Conservation (phyloP, 2,888 invertebrate species). For the Cheilosia vernalis region DNA sequence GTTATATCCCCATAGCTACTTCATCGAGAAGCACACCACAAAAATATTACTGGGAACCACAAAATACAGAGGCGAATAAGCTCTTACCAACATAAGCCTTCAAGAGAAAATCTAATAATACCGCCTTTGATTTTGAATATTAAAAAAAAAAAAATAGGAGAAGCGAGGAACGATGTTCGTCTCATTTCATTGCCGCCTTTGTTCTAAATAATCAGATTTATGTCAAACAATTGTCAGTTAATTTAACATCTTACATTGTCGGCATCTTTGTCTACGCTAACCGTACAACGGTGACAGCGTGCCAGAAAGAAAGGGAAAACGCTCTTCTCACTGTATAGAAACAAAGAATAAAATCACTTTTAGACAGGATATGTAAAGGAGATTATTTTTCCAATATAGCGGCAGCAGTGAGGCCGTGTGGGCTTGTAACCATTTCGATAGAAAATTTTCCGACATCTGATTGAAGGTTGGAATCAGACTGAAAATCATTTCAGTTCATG, state of each 20-base stretch:
- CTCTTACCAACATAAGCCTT: neutral
- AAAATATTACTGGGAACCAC: too few species aligned
- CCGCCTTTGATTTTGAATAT: neutral
- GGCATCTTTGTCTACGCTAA: slow-evolving; percentile 28
- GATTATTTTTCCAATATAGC: slow-evolving; percentile 26
- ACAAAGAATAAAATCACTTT: slow-evolving; percentile 19
- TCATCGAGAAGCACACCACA: too few species aligned
- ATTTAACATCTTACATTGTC: slow-evolving; percentile 48
- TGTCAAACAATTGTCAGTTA: slow-evolving; percentile 66
- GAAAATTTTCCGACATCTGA: slow-evolving; percentile 36
- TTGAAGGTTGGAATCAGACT: slow-evolving; percentile 37
- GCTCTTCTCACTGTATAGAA: slow-evolving; percentile 4
- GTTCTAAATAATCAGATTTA: slow-evolving; percentile 57
- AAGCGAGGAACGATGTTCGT: slow-evolving; percentile 3
- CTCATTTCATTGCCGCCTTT: slow-evolving; percentile 43
- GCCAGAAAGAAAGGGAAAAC: slow-evolving; percentile 17
- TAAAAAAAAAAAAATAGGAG: neutral
- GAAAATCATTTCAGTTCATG: neutral
- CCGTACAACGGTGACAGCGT: slow-evolving; percentile 32
- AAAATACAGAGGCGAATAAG: too few species aligned
- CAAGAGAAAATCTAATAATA: slow-evolving; percentile 2
- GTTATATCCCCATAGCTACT: too few species aligned
- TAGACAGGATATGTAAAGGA: slow-evolving; percentile 30
- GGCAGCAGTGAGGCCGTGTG: slow-evolving; percentile 2
- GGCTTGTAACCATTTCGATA: slow-evolving; percentile 12